Evolutionary conservation across 2,888 invertebrate species (phyloP), one percentile per base, ranked within the genome.

Genomic region (Incurvaria masculella): DNA sequence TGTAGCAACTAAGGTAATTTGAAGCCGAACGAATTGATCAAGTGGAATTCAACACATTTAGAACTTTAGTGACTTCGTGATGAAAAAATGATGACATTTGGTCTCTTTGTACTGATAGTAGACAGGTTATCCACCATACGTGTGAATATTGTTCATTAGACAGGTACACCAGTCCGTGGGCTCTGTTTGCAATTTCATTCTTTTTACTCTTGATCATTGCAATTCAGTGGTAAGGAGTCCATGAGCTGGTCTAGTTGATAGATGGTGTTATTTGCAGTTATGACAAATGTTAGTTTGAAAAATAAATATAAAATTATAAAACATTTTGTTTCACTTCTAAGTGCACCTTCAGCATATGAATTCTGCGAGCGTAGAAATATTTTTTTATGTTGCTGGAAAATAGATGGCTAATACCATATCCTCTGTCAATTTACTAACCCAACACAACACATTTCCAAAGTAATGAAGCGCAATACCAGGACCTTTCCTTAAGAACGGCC

Each of bases 121-220:
- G 69, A 64, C 64, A 41, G 39, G 21, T 68, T 67, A 46, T 68
- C 65, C 74, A 75, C 14, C 33, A 4, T 33, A 65, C 59, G 71
- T 76, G 74, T 76, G 76, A 74, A 78, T 75, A 69, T 72, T 74
- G 76, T 76, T 78, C 75, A 72, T 65, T 73, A 72, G 68, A 63
- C 68, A 65, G 69, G 66, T 73, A 72, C 69, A 72, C 68, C 74
- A 72, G 75, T 76, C 76, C n/a, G n/a, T n/a, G n/a, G n/a, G 33
- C 14, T 33, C 33, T n/a, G 14, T 33, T 33, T n/a, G 33, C n/a
- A n/a, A n/a, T n/a, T n/a, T n/a, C n/a, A n/a, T n/a, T n/a, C n/a
- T n/a, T n/a, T n/a, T n/a, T n/a, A n/a, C n/a, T n/a, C n/a, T n/a
- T n/a, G n/a, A n/a, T n/a, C n/a, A n/a, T n/a, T n/a, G n/a, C n/a